phyloP scores from a whole-genome alignment of 2,113 vertebrate species.

The Procavia capensis region DNA sequence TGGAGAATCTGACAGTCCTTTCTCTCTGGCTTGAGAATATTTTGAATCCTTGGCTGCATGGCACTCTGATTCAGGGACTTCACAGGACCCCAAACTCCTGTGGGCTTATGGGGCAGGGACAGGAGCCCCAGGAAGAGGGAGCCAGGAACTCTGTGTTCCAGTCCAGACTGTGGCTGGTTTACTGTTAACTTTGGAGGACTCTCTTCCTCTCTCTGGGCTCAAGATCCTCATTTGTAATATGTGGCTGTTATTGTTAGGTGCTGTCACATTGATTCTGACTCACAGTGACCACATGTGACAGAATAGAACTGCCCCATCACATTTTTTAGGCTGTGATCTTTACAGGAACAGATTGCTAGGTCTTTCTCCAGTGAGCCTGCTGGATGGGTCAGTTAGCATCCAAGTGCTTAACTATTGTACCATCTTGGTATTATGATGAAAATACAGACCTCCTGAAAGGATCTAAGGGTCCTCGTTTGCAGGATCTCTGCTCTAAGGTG shows the following conservation, averaged over 20 bases:
- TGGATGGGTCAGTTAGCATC: not conserved
- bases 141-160: not conserved
- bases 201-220: not conserved
- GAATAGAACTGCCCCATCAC: too few relatives aligned
- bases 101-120: not conserved
- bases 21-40: slow-evolving; percentile 7
- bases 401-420: not conserved
- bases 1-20: not conserved
- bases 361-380: too few relatives aligned
- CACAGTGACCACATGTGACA: too few relatives aligned
- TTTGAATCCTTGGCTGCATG: not conserved
- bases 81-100: not conserved
- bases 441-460: not conserved
- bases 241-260: not conserved
- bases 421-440: not conserved
- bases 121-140: not conserved
- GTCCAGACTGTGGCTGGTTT: not conserved
- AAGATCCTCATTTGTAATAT: not conserved
- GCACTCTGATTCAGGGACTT: not conserved
- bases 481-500: not conserved
- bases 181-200: not conserved
- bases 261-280: too few relatives aligned
- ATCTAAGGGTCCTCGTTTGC: not conserved
- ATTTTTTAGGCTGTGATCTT: too few relatives aligned
- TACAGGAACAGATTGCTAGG: not conserved